Evolutionary conservation across 1,140 invertebrate species (phyloP).

Genomic region (Eumaeus atala): DNA sequence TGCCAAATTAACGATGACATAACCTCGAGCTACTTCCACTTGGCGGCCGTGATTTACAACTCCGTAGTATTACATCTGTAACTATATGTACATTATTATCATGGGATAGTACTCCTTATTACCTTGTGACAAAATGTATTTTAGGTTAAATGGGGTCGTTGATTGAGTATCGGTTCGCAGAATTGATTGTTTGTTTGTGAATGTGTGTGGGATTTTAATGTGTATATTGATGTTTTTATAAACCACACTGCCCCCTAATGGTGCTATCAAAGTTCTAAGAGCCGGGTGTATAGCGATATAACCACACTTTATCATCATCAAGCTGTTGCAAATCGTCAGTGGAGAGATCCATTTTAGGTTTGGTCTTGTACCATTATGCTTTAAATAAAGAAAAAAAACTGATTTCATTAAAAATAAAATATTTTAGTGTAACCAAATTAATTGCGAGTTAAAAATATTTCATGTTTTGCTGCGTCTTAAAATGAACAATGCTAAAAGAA

Average conservation of each 20-base stretch:
- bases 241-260: neutral
- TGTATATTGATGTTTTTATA: slow-evolving; percentile 4
- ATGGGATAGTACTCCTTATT: slow-evolving; percentile 15
- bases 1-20: slow-evolving; percentile 1
- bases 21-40: slow-evolving; percentile 36
- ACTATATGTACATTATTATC: slow-evolving; percentile 20
- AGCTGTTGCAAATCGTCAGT: no score
- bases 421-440: no score
- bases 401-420: no score
- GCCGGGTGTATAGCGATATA: neutral
- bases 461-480: no score
- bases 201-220: slow-evolving; percentile 43
- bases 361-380: no score
- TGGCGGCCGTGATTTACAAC: slow-evolving; percentile 58
- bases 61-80: slow-evolving; percentile 40
- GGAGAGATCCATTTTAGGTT: no score
- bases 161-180: slow-evolving; percentile 30
- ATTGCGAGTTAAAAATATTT: no score
- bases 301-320: no score
- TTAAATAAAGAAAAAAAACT: no score
- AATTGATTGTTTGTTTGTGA: slow-evolving; percentile 46
- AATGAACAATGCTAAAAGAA: no score
- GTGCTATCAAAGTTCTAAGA: neutral
- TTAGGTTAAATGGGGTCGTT: slow-evolving; percentile 11
- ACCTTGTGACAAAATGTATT: slow-evolving; percentile 10